phyloP scores from a whole-genome alignment of 2,888 invertebrate species.

The Eupithecia subfuscata region DNA sequence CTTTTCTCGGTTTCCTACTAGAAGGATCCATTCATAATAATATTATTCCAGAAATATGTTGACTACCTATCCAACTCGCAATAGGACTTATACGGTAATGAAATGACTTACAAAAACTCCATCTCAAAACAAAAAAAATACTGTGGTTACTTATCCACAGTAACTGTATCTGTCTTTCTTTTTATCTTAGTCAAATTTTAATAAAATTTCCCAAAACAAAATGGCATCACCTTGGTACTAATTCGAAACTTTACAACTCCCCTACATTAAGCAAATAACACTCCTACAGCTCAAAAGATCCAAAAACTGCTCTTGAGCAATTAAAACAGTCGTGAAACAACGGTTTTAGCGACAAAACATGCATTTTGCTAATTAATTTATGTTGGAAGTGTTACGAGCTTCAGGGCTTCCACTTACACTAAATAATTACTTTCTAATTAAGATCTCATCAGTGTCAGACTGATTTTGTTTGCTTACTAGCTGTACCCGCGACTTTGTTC shows the following conservation, averaged over 20 bases:
- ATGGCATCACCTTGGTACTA: background rate
- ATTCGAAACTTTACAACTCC: background rate
- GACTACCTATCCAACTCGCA: too few relatives aligned
- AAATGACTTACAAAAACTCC: too few relatives aligned
- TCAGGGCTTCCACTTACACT: conserved; percentile 2
- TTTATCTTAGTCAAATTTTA: background rate
- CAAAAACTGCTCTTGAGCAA: conserved; percentile 7
- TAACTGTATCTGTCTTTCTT: too few relatives aligned
- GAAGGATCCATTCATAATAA: too few relatives aligned
- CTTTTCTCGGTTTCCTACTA: too few relatives aligned
- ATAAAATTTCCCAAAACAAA: background rate
- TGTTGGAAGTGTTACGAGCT: conserved; percentile 30
- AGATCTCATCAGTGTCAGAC: conserved; percentile 13
- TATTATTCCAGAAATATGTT: too few relatives aligned
- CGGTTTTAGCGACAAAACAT: conserved; percentile 37
- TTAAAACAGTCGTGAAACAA: conserved; percentile 26
- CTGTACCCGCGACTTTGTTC: too few relatives aligned
- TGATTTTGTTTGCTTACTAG: conserved; percentile 20
- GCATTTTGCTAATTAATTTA: conserved; percentile 43
- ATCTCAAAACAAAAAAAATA: too few relatives aligned
- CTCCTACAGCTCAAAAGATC: conserved; percentile 12
- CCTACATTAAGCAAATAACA: conserved; percentile 11
- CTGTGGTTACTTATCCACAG: too few relatives aligned
- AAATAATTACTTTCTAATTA: conserved; percentile 26
- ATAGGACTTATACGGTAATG: too few relatives aligned